phyloP scores from a whole-genome alignment of 2,888 invertebrate genomes.

The Andrena camellia region DNA sequence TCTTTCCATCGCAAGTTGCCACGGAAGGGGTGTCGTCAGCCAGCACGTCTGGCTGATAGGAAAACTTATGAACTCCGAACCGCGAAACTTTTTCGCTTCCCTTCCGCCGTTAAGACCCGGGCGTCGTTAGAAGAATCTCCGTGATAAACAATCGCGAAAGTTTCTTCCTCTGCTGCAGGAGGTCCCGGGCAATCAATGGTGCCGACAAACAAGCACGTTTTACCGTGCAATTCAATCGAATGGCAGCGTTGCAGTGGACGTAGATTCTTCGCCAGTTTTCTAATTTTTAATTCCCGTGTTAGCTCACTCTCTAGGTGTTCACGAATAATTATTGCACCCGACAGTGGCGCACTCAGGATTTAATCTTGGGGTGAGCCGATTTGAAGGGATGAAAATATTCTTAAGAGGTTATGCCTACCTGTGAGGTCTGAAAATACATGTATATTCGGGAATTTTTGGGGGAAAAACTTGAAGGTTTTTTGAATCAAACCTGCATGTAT shows the following conservation, averaged over 20 bases:
- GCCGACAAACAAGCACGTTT: slow-evolving; percentile 15
- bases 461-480: no score
- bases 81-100: slow-evolving; percentile 39
- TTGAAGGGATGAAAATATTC: no score
- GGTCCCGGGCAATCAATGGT: slow-evolving; percentile 25
- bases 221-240: slow-evolving; percentile 23
- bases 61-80: slow-evolving; percentile 58
- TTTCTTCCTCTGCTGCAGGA: slow-evolving; percentile 1
- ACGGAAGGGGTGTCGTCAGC: slow-evolving; percentile 4
- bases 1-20: not conserved
- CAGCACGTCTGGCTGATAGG: slow-evolving; percentile 44
- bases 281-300: no score
- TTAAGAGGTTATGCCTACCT: no score
- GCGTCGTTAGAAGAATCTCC: slow-evolving; percentile 38
- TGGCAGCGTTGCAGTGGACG: not conserved
- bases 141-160: slow-evolving; percentile 36
- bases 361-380: no score
- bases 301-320: no score
- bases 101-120: not conserved
- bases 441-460: no score
- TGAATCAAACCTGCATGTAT: no score
- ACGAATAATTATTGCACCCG: no score
- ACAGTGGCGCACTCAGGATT: no score
- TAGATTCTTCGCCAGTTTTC: no score
- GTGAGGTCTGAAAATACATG: no score